phyloP scores from a whole-genome alignment of 2,888 invertebrate genomes.

The Platerodrilus igneus region DNA sequence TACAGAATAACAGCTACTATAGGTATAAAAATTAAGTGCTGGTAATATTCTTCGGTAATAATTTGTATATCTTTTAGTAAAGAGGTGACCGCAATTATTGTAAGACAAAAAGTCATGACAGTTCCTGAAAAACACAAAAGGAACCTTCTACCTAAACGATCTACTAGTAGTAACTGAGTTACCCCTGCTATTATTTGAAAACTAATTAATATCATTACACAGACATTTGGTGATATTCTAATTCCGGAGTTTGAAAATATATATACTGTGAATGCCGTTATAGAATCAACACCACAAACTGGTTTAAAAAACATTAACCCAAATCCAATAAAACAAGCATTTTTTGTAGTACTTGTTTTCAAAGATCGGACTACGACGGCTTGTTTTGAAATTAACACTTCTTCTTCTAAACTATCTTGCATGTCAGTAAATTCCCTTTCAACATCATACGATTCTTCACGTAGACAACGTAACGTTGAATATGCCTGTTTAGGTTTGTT shows the following conservation, averaged over 20 bases:
- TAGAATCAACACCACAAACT: constrained; percentile 57
- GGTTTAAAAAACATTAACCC: constrained; percentile 65
- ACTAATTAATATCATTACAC: constrained; percentile 58
- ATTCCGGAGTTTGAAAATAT: constrained; percentile 53
- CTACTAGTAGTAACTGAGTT: constrained; percentile 68
- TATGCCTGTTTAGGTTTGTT: constrained; percentile 60
- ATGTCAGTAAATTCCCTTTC: constrained; percentile 59
- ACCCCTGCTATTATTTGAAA: constrained; percentile 70
- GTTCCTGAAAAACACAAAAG: constrained; percentile 64
- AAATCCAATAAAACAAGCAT: constrained; percentile 52
- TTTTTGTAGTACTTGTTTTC: constrained; percentile 56
- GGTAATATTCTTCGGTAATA: constrained; percentile 40
- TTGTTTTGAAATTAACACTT: constrained; percentile 51
- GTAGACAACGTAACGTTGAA: constrained; percentile 61
- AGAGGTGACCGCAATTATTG: constrained; percentile 65
- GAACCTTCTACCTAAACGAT: constrained; percentile 69
- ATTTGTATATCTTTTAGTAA: constrained; percentile 35
- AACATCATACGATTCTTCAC: constrained; percentile 63
- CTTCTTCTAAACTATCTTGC: constrained; percentile 47
- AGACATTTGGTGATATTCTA: constrained; percentile 45
- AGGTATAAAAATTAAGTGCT: constrained; percentile 64
- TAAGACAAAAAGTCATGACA: constrained; percentile 62
- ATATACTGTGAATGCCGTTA: constrained; percentile 56
- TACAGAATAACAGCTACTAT: constrained; percentile 65
- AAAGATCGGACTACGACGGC: constrained; percentile 56